Percentiles rank a stretch among this genome's conserved stretches.
phyloP scores from a whole-genome alignment of 1,140 invertebrate species.

The Plodia interpunctella region DNA sequence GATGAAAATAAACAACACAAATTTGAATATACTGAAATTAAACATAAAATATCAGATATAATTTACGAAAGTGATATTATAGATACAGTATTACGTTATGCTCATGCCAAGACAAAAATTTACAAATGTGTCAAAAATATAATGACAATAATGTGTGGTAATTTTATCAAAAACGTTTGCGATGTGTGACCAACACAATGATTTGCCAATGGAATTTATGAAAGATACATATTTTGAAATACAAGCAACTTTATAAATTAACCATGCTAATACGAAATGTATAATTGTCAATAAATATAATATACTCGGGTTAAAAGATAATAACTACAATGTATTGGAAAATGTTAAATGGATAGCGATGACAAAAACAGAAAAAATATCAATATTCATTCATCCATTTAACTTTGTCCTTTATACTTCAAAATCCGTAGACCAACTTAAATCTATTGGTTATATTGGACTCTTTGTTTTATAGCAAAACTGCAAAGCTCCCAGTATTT shows the following conservation, averaged over 20 bases:
- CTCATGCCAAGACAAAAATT: conserved; percentile 59
- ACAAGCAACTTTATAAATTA: conserved; percentile 29
- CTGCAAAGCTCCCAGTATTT: conserved; percentile 63
- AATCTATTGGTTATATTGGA: conserved; percentile 35
- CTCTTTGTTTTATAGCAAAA: conserved; percentile 41
- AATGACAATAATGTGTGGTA: conserved; percentile 32
- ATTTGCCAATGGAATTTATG: conserved; percentile 37
- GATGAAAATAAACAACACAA: conserved; percentile 31
- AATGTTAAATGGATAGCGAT: conserved; percentile 24
- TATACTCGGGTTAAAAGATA: background rate
- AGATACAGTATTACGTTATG: conserved; percentile 33
- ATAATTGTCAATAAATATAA: conserved; percentile 10
- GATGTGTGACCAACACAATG: conserved; percentile 31
- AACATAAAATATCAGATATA: conserved; percentile 25
- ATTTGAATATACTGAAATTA: conserved; percentile 25
- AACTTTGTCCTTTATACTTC: conserved; percentile 24
- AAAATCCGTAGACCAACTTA: conserved; percentile 17
- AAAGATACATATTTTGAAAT: conserved; percentile 31
- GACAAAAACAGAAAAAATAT: background rate
- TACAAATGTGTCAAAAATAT: conserved; percentile 46
- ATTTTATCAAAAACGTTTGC: conserved; percentile 21
- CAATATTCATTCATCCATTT: conserved; percentile 22
- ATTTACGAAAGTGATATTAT: conserved; percentile 27
- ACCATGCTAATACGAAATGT: conserved; percentile 28
- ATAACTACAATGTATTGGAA: conserved; percentile 10